Conservation (phyloP, 2,797 vertebrate species). For the Pipistrellus pygmaeus region DNA sequence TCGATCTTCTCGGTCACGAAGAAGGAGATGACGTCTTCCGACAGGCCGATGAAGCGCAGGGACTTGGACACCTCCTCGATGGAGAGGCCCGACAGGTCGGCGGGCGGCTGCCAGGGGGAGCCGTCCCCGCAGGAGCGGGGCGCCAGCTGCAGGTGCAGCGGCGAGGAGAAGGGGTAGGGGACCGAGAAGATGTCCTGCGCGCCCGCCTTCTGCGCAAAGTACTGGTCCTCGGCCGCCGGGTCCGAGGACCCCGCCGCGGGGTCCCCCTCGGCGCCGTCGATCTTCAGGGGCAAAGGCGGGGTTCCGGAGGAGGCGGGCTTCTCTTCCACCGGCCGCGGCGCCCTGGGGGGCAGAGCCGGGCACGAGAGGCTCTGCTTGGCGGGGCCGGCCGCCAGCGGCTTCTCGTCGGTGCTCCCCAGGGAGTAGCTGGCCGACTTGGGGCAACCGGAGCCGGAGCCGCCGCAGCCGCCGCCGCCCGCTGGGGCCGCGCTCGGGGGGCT, state of each 20-base stretch:
- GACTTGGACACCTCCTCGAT: slow-evolving; percentile 97
- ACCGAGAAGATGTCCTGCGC: slow-evolving; percentile 88
- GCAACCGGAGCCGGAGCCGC: slow-evolving; percentile 86
- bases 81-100: slow-evolving; percentile 94
- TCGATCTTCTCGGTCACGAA: slow-evolving; percentile 98
- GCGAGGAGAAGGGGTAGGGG: slow-evolving; percentile 89
- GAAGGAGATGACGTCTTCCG: slow-evolving; percentile 94
- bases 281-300: slow-evolving; percentile 85
- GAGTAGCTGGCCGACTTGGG: slow-evolving; percentile 96
- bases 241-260: slow-evolving; percentile 84
- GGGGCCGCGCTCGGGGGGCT: slow-evolving; percentile 82
- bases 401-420: slow-evolving; percentile 93
- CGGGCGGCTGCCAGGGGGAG: slow-evolving; percentile 93
- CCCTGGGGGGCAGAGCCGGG: slow-evolving; percentile 95
- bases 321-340: slow-evolving; percentile 89
- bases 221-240: slow-evolving; percentile 87
- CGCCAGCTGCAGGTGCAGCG: slow-evolving; percentile 87
- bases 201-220: slow-evolving; percentile 87
- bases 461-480: slow-evolving; percentile 71
- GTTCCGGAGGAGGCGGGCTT: slow-evolving; percentile 85
- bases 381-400: slow-evolving; percentile 87
- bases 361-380: slow-evolving; percentile 96
- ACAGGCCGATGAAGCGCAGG: slow-evolving; percentile 96
- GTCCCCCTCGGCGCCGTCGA: slow-evolving; percentile 89
- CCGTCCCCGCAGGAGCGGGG: slow-evolving; percentile 91